These are phyloP conservation scores for Lagopus leucura DNA, from an alignment of 2,113 vertebrate genomes.

Conservation along the genomic window DNA sequence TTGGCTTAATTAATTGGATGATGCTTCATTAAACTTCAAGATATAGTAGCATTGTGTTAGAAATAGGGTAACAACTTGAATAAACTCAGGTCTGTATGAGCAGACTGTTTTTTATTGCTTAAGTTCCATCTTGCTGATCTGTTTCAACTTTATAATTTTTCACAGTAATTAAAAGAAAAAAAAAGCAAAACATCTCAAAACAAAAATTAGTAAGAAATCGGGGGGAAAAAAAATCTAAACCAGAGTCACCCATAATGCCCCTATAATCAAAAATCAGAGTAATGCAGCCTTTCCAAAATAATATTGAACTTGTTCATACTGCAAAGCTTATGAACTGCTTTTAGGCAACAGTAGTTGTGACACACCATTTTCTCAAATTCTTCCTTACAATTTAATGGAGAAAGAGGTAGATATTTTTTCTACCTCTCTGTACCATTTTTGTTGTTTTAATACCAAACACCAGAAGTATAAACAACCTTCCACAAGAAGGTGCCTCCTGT, in stretches of 20 bases:
- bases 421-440: not conserved
- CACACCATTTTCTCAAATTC: not conserved
- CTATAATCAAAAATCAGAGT: not conserved
- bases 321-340: not conserved
- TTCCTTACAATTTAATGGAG: not conserved
- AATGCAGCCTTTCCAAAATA: not conserved
- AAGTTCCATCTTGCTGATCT: not conserved
- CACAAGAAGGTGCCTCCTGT: not conserved
- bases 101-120: not conserved
- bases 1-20: not conserved
- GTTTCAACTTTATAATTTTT: not conserved
- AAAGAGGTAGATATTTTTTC: not conserved
- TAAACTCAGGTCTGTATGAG: not conserved
- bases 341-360: not conserved
- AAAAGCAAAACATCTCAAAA: no score
- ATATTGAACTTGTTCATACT: not conserved
- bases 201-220: not conserved
- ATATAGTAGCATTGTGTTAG: not conserved
- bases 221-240: not conserved
- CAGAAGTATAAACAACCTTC: not conserved
- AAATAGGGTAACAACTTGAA: not conserved
- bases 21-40: not conserved
- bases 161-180: not conserved
- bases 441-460: not conserved
- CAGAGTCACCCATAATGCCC: not conserved